These are phyloP conservation scores for Perca flavescens DNA, from an alignment of 2,113 vertebrate species.

Conservation along the genomic window DNA sequence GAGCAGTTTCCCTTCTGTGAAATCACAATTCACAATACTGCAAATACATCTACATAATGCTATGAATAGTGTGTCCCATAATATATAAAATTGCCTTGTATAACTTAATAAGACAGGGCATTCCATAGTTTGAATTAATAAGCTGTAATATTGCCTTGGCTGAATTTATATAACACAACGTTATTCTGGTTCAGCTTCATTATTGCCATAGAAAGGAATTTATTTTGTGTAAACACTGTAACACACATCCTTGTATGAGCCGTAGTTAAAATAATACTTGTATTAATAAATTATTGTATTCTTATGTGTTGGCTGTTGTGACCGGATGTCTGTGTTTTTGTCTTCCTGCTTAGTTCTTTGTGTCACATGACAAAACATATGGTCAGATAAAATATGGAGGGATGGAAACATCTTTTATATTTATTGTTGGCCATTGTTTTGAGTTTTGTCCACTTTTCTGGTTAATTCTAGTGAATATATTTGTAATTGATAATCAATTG, in stretches of 20 bases:
- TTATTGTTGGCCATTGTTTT: background rate
- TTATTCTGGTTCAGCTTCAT: slow-evolving; percentile 25
- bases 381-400: background rate
- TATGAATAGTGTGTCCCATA: slow-evolving; percentile 13
- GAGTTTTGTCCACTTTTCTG: background rate
- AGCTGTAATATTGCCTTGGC: slow-evolving; percentile 9
- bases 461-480: background rate
- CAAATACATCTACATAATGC: background rate
- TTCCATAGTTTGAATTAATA: slow-evolving; percentile 35
- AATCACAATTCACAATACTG: slow-evolving; percentile 34
- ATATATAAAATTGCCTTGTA: slow-evolving; percentile 18
- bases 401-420: background rate
- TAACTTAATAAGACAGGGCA: slow-evolving; percentile 24
- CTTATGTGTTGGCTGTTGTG: background rate
- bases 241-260: background rate
- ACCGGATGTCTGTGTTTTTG: background rate
- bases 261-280: background rate
- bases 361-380: background rate
- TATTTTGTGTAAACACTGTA: background rate
- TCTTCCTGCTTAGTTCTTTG: background rate
- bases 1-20: slow-evolving; percentile 8
- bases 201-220: slow-evolving; percentile 15
- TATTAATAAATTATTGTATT: background rate
- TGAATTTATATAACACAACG: slow-evolving; percentile 11
- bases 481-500: background rate